Evolutionary conservation across 2,888 invertebrate species (phyloP).

Genomic region (Dicycla oo): DNA sequence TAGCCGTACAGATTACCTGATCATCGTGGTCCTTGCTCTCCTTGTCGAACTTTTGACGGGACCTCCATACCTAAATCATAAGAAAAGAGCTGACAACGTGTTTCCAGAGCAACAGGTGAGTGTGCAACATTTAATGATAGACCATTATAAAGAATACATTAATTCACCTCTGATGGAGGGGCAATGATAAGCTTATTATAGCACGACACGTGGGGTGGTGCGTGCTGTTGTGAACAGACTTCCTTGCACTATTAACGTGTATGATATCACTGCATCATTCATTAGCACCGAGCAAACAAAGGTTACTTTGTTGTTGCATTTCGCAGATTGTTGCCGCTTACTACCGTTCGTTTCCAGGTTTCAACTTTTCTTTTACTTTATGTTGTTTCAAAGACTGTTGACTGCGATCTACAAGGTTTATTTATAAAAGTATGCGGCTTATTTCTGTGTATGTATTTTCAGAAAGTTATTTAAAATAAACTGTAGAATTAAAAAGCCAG

Average conservation of each 20-base stretch:
- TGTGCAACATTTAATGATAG: slow-evolving; percentile 23
- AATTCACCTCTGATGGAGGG: slow-evolving; percentile 33
- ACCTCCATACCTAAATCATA: not conserved
- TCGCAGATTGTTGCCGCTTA: slow-evolving; percentile 32
- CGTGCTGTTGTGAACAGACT: slow-evolving; percentile 57
- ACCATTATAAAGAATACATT: slow-evolving; percentile 27
- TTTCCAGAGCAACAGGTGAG: slow-evolving; percentile 36
- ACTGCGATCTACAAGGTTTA: slow-evolving; percentile 6
- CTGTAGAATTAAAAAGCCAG: slow-evolving; percentile 17
- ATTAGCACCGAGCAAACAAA: slow-evolving; percentile 63
- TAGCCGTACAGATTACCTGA: not conserved
- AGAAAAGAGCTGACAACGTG: not conserved
- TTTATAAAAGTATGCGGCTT: slow-evolving; percentile 18
- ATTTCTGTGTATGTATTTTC: slow-evolving; percentile 3
- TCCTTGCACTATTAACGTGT: slow-evolving; percentile 64
- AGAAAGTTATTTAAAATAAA: slow-evolving; percentile 32
- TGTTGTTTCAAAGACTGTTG: not conserved
- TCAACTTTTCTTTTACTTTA: slow-evolving; percentile 11
- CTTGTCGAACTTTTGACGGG: not conserved
- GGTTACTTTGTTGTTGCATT: slow-evolving; percentile 43
- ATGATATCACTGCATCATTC: slow-evolving; percentile 70
- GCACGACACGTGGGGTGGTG: slow-evolving; percentile 52
- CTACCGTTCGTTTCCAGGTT: slow-evolving; percentile 11
- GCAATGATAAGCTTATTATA: slow-evolving; percentile 53
- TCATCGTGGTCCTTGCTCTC: not conserved